These are phyloP conservation scores for Aphodius granarius DNA, from an alignment of 2,888 invertebrate genomes.

Conservation along the genomic window DNA sequence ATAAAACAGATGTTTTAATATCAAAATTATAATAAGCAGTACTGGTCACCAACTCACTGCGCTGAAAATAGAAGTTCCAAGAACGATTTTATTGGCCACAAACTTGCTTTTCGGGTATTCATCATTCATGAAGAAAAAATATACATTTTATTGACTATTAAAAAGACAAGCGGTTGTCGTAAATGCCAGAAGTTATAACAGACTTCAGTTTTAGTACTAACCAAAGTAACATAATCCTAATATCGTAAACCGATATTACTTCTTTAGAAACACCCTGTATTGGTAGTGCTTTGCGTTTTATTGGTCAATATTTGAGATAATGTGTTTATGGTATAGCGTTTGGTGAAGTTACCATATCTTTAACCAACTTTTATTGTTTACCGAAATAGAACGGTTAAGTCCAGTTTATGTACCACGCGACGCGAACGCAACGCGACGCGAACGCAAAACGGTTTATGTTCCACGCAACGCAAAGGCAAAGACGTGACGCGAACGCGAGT, in stretches of 20 bases:
- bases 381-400: neutral
- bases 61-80: neutral
- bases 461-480: too few species aligned
- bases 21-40: too few species aligned
- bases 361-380: neutral
- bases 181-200: neutral
- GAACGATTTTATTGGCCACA: neutral
- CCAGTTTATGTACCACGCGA: too few species aligned
- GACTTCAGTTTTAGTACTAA: neutral
- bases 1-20: neutral
- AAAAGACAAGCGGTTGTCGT: neutral
- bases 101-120: neutral
- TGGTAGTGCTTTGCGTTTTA: neutral
- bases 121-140: neutral
- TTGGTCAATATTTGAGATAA: neutral
- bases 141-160: neutral
- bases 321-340: neutral
- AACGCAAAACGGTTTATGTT: too few species aligned
- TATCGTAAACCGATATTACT: neutral
- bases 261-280: neutral
- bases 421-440: too few species aligned
- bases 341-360: neutral
- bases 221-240: neutral
- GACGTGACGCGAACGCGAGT: too few species aligned
- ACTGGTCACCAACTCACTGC: neutral